Evolutionary conservation across 2,113 vertebrate species (phyloP).

Genomic region (Chloroceryle aenea): DNA sequence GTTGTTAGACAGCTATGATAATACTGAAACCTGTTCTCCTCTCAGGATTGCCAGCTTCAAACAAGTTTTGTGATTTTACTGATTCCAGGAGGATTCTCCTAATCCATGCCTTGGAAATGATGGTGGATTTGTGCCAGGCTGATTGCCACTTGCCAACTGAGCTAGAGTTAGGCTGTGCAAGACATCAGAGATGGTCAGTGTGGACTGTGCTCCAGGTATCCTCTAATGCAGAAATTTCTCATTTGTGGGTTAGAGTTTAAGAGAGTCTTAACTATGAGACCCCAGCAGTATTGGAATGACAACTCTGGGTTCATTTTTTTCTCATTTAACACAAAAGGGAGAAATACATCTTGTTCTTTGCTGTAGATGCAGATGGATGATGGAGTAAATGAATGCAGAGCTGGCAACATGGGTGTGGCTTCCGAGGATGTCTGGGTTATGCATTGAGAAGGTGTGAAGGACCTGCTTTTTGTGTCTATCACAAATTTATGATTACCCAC

Average conservation of each 20-base stretch:
- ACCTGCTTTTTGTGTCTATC: accelerated
- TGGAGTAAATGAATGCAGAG: not conserved
- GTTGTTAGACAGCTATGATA: conserved; percentile 19
- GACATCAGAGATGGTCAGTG: not conserved
- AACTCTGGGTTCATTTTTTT: not conserved
- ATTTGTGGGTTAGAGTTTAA: not conserved
- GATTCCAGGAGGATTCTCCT: not conserved
- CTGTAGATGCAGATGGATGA: accelerated
- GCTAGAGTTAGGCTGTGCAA: not conserved
- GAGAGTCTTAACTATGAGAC: not conserved
- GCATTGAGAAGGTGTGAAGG: not conserved
- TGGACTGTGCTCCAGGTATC: not conserved
- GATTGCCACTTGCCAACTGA: not conserved
- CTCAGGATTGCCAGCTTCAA: not conserved
- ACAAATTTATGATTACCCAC: accelerated
- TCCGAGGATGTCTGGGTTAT: not conserved
- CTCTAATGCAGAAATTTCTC: not conserved
- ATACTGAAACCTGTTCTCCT: not conserved
- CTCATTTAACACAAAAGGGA: not conserved
- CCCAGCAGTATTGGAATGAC: not conserved
- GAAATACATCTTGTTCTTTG: not conserved
- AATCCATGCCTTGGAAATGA: not conserved
- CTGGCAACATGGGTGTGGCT: not conserved
- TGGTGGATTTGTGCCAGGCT: not conserved
- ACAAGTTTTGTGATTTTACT: not conserved